Evolutionary conservation across 2,113 vertebrate species (phyloP).

Genomic region (Cettia cetti): DNA sequence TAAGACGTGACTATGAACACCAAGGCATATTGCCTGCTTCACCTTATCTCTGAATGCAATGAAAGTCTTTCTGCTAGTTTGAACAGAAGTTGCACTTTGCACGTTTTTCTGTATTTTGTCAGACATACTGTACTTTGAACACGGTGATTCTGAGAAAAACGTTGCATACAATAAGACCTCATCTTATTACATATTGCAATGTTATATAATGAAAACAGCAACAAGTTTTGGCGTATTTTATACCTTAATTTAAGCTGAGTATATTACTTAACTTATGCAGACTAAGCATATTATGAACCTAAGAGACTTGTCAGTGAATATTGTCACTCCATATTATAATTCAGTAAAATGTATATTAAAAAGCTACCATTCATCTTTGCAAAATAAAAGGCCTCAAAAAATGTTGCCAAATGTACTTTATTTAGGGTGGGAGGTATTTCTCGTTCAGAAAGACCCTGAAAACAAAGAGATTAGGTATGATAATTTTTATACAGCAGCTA

Average conservation of each 20-base stretch:
- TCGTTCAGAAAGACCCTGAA: neutral
- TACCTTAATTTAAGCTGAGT: neutral
- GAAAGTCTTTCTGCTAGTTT: neutral
- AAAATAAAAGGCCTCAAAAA: neutral
- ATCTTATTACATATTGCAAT: neutral
- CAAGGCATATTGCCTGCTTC: neutral
- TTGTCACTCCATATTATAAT: neutral
- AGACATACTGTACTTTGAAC: neutral
- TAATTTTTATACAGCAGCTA: neutral
- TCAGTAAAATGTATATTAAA: neutral
- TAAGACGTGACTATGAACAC: neutral
- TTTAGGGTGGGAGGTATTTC: neutral
- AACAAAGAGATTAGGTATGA: neutral
- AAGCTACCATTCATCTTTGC: neutral
- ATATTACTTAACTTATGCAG: neutral
- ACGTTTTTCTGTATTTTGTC: neutral
- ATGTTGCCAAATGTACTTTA: neutral
- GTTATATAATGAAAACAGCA: neutral
- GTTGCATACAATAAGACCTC: neutral
- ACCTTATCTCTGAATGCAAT: neutral
- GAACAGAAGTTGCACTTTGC: neutral
- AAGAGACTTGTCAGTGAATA: neutral
- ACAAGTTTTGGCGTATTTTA: neutral
- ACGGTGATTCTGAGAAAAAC: neutral
- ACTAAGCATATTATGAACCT: neutral